Percentiles rank a stretch among this genome's conserved stretches.
Conservation (phyloP, 2,888 invertebrate species). For the Xestia ashworthii region DNA sequence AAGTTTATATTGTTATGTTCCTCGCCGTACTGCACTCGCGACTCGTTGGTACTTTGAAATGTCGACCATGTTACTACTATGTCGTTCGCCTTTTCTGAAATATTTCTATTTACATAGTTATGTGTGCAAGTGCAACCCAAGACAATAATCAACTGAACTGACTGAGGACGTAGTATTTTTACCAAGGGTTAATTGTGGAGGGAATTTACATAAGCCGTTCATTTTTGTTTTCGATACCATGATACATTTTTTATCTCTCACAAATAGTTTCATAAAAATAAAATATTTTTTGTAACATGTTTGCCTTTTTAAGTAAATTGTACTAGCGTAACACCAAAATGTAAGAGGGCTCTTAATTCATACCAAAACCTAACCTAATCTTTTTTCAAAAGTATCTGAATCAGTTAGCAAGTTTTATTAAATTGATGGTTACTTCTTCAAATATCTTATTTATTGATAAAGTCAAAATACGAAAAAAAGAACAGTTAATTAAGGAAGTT, state of each 20-base stretch:
- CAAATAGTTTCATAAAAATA: no score
- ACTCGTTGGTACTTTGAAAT: background rate
- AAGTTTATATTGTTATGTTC: background rate
- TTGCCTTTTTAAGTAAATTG: no score
- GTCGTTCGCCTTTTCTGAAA: conserved; percentile 80
- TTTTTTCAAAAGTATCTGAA: background rate
- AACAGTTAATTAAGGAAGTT: background rate
- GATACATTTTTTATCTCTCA: no score
- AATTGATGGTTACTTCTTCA: background rate
- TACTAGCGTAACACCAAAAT: no score
- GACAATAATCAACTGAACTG: background rate
- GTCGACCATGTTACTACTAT: conserved; percentile 89
- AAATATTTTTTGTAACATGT: no score
- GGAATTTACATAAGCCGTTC: background rate
- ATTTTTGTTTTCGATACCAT: background rate
- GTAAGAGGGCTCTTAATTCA: no score
- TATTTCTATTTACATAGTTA: conserved; percentile 28
- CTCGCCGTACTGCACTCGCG: conserved; percentile 15
- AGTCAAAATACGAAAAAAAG: background rate
- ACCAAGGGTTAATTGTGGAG: background rate
- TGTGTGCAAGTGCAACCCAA: background rate
- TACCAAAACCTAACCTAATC: background rate
- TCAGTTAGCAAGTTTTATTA: background rate
- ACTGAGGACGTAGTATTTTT: background rate
- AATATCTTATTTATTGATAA: background rate